Evolutionary conservation across 2,797 vertebrate species (phyloP).

Genomic region (Melopsittacus undulatus): DNA sequence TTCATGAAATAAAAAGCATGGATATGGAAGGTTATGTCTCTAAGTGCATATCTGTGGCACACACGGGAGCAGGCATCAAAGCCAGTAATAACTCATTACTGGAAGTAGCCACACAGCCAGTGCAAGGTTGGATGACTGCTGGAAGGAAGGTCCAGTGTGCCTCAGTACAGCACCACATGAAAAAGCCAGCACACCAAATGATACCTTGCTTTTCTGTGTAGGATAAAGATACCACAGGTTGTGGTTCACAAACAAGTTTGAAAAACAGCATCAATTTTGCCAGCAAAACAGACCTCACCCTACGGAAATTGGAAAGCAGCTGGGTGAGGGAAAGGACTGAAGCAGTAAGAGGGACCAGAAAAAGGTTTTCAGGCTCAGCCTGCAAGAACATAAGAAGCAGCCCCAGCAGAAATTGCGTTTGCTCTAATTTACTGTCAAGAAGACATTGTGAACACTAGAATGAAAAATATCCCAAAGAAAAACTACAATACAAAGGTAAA

Average conservation of each 20-base stretch:
- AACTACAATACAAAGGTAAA: neutral
- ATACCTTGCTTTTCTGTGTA: neutral
- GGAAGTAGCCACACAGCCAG: neutral
- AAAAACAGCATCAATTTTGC: neutral
- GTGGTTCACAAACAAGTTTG: neutral
- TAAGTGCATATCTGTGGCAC: neutral
- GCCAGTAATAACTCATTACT: neutral
- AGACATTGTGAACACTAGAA: neutral
- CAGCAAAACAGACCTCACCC: neutral
- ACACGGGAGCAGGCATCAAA: neutral
- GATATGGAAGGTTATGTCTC: neutral
- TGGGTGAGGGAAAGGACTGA: neutral
- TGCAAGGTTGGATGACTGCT: neutral
- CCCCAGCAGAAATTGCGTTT: too few relatives aligned
- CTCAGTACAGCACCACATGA: neutral
- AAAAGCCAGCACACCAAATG: neutral
- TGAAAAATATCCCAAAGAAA: neutral
- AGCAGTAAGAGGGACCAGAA: neutral
- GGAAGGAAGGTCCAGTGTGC: neutral
- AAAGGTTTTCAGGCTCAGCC: neutral
- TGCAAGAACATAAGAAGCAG: neutral
- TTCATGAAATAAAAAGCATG: neutral
- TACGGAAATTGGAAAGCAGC: neutral
- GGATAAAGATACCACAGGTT: neutral
- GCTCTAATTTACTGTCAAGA: neutral